Percentiles rank a stretch among this genome's conserved stretches.
Conservation (phyloP, 2,797 vertebrate species). For the Oceanodroma leucorhoa region DNA sequence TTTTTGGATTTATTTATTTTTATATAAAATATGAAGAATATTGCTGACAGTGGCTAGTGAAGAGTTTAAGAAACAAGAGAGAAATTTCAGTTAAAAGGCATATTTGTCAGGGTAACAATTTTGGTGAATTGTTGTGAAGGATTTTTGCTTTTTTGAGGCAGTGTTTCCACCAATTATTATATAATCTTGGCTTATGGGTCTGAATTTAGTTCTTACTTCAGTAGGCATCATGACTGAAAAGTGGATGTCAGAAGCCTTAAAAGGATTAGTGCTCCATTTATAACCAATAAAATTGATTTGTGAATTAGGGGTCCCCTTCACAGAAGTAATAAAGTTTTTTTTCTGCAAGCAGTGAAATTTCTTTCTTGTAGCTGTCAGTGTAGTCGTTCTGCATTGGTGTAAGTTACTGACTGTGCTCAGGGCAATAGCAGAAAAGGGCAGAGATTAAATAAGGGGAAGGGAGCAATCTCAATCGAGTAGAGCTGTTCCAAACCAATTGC, state of each 20-base stretch:
- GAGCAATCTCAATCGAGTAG: neutral
- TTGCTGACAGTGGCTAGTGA: neutral
- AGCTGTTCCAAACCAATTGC: neutral
- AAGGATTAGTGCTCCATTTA: slow-evolving; percentile 35
- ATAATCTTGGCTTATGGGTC: neutral
- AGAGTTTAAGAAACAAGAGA: neutral
- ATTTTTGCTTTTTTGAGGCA: neutral
- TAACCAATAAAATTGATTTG: slow-evolving; percentile 50
- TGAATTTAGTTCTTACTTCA: slow-evolving; percentile 1
- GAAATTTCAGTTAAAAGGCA: neutral
- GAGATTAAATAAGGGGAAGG: neutral
- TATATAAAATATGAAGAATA: neutral
- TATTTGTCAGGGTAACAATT: neutral
- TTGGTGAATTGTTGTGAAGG: neutral
- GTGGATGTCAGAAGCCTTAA: neutral
- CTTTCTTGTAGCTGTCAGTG: neutral
- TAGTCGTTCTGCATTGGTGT: neutral
- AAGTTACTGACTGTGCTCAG: neutral
- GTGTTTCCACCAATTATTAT: neutral
- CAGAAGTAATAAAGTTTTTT: slow-evolving; percentile 38
- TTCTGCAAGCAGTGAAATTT: slow-evolving; percentile 9
- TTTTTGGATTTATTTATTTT: neutral
- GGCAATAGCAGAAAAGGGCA: slow-evolving; percentile 39
- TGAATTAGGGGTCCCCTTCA: slow-evolving; percentile 39
- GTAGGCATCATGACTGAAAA: neutral